Percentiles rank a stretch among this genome's conserved stretches.
Conservation (phyloP, 2,113 vertebrate species). For the Galeopterus variegatus region DNA sequence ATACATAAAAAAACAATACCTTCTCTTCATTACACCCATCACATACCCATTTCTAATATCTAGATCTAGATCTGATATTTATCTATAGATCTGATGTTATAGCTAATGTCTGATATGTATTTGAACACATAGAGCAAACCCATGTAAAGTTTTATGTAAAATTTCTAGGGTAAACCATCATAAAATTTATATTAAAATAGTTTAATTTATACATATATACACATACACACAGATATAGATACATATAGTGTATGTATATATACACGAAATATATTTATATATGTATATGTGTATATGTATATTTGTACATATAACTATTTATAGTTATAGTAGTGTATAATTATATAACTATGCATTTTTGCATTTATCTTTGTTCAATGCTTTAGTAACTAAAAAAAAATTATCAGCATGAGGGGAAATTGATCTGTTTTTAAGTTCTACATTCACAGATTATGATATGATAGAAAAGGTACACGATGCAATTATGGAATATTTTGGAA, state of each 20-base stretch:
- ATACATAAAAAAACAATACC: background rate
- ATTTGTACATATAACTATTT: background rate
- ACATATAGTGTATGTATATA: background rate
- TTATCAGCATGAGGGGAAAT: background rate
- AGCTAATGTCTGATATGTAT: background rate
- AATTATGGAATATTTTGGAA: background rate
- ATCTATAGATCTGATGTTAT: too few relatives aligned
- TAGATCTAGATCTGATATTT: too few relatives aligned
- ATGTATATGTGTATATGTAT: background rate
- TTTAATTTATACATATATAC: background rate
- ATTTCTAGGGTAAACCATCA: background rate
- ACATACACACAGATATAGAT: background rate
- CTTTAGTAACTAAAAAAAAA: background rate
- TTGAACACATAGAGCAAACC: background rate
- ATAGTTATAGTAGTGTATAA: background rate
- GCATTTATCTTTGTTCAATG: background rate
- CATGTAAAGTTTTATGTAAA: background rate
- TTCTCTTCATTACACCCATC: background rate
- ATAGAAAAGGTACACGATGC: background rate
- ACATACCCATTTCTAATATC: background rate
- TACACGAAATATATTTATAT: background rate
- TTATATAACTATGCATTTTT: background rate
- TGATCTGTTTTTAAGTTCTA: background rate
- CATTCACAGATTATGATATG: background rate
- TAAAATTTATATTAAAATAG: background rate